These are phyloP conservation scores for Butorides virescens DNA, from an alignment of 2,113 vertebrate species.

Conservation along the genomic window DNA sequence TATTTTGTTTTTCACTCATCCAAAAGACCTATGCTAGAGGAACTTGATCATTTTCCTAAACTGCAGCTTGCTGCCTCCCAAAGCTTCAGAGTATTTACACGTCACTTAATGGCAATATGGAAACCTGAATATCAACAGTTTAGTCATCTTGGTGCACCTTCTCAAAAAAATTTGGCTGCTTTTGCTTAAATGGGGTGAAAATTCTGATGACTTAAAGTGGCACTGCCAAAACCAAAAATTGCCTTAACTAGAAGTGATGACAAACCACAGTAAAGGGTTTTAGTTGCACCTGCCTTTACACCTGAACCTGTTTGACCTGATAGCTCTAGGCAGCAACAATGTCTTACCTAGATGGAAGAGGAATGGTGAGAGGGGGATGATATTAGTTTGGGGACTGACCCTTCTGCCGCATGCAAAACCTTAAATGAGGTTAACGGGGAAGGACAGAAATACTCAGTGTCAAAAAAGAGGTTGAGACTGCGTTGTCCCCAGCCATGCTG, in stretches of 20 bases:
- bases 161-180: neutral
- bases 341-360: neutral
- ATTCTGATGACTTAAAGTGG: neutral
- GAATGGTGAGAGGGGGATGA: neutral
- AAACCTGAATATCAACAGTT: neutral
- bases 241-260: neutral
- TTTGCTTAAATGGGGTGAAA: neutral
- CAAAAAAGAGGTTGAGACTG: neutral
- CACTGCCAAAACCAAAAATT: neutral
- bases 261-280: neutral
- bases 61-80: neutral
- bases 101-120: neutral
- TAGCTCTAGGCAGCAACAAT: neutral
- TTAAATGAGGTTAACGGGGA: neutral
- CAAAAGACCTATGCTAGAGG: neutral
- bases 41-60: neutral
- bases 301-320: neutral
- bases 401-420: neutral
- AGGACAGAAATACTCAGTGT: neutral
- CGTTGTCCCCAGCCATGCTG: neutral
- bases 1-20: neutral
- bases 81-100: neutral
- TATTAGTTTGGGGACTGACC: neutral
- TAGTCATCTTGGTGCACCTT: neutral
- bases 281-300: neutral